Percentiles rank a stretch among this genome's conserved stretches.
These are phyloP conservation scores for Stylophora pistillata DNA, from an alignment of 64 coral and sea anemone species.

Conservation along the genomic window DNA sequence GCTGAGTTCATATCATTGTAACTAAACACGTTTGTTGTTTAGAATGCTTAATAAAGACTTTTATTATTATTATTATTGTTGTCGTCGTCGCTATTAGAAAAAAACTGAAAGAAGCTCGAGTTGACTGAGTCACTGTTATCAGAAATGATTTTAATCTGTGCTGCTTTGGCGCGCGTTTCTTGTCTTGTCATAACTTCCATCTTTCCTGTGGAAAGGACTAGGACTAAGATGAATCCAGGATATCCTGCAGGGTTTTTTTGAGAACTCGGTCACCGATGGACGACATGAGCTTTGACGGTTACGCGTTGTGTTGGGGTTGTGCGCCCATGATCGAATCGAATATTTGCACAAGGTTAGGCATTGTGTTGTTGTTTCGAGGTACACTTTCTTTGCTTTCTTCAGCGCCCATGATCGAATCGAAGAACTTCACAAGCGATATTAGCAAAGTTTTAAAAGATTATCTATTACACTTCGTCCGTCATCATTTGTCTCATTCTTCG, in stretches of 20 bases:
- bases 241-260: not conserved
- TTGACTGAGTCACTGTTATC: not conserved
- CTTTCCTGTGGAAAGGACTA: conserved; percentile 8
- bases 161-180: not conserved
- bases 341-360: no score
- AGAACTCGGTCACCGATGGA: conserved; percentile 4
- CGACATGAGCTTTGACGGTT: not conserved
- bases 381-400: not conserved
- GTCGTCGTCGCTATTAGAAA: not conserved
- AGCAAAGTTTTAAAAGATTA: no score
- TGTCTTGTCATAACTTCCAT: conserved; percentile 1
- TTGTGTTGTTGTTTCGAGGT: not conserved
- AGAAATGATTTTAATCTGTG: not conserved
- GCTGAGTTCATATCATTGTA: no score
- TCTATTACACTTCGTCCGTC: no score
- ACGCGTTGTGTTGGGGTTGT: no score
- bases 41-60: no score
- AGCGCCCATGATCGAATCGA: not conserved
- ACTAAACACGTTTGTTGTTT: no score
- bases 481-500: not conserved
- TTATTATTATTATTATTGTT: no score
- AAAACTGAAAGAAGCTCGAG: not conserved
- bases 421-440: not conserved
- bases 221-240: not conserved
- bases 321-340: no score